Evolutionary conservation across 1,140 invertebrate species (phyloP), one percentile per base, ranked within the genome.

Genomic region (Littorina saxatilis): DNA sequence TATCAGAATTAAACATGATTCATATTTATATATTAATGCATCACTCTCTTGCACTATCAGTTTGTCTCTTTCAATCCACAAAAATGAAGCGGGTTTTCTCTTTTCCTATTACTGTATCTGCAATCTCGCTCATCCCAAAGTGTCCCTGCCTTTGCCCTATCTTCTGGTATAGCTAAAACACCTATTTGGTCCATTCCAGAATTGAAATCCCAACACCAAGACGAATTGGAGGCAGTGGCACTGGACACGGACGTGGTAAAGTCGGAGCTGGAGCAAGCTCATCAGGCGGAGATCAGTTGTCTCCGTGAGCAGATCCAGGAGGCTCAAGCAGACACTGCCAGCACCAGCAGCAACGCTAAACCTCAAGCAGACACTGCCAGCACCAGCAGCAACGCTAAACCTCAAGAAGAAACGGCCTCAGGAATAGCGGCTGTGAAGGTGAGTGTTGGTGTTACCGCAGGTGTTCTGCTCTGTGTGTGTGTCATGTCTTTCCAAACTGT

Each of bases 221-320:
- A 85, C 29, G 81, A 85, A 50, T 11, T 88, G 29, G 77, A 84
- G 52, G 72, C 84, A 0, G 70, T 58, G 11, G 68, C 72, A 32
- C 40, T 81, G 20, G 85, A 86, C 55, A 79, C 76, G 0, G 76
- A 84, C 23, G 72, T 66, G 27, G 66, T 81, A 80, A 82, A 84
- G 37, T 52, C 68, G 20, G 83, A 87, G n/a, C 79, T 86, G 73
- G 85, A 84, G 11, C 32, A 73, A 1, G 86, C 84, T n/a, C 88
- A 88, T 76, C 83, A 85, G 32, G 82, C 86, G 63, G 88, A 88
- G 76, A 39, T 90, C 20, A 43, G 70, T 23, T 70, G 83, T 58
- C 72, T 88, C 50, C 82, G 86, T 70, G 76, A 86, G 39, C 78
- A 81, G 75, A 74, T 89, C 74, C 17, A 5, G 5, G 4, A 5